Base-by-base conservation (phyloP, 2,113 vertebrate genomes). In the Cavia aperea region DNA sequence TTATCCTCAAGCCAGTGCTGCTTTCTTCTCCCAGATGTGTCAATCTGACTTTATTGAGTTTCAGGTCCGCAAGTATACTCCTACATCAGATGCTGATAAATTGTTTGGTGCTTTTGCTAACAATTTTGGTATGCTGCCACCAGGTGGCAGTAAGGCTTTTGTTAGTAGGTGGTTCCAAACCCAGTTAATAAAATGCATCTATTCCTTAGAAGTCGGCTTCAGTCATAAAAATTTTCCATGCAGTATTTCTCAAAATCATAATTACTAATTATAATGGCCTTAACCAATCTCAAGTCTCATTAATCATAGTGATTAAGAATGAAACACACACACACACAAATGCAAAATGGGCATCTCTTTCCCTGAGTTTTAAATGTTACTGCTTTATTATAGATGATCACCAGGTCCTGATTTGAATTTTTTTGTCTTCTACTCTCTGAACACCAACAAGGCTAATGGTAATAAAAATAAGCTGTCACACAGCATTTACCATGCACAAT, bases 131-230 rank as follows among this genome's bases (percentile, higher is more conserved):
- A 77, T 51, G 31, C 56, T 36, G 83, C 84, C 96, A 84, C 95
- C 89, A 92, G 92, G 93, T 96, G 96, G 92, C 96, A 95, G 90
- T 96, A 92, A 65, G n/a, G 77, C 29, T 66, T 83, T 26, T 63
- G 43, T 93, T 88, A 88, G 78, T 19, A 39, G 14, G n/a, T 29
- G 14, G 36, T 63, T 90, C 79, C 31, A 13, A 56, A n/a, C n/a
- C 36, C 63, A 24, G 39, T 86, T 83, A 65, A 72, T 36, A 65
- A 95, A 81, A 66, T 36, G 19, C 3, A 78, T 58, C 72, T 49
- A 65, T 81, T 93, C 77, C 26, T 94, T 66, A 85, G 72, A 90
- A 78, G 31, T 93, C 21, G 2, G 72, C n/a, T 66, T 89, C 54
- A 31, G 65, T 88, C 87, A 89, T 73, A 94, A 88, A 95, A 88